Evolutionary conservation across 2,797 vertebrate species (phyloP), one percentile per base, ranked within the genome.

Genomic region (Orientallactaga sibirica): DNA sequence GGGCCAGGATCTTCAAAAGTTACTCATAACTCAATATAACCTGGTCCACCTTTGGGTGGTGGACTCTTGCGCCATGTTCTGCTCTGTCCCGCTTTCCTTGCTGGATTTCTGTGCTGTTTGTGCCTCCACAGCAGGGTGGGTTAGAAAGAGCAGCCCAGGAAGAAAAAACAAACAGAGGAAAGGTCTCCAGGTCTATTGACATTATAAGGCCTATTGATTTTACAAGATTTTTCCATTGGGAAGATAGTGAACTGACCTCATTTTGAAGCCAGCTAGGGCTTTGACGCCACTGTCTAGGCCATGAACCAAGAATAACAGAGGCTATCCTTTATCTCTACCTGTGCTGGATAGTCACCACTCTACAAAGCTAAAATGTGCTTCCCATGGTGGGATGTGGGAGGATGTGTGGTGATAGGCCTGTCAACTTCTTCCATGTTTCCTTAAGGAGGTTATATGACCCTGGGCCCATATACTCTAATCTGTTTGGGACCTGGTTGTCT

Each of bases 171-270:
- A 97, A 97, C 91, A 97, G 92, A 96, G 71, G 85, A 94, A 96
- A 96, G 94, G 92, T 96, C 86, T 94, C 62, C 1, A 33, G 85
- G 83, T 96, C 89, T 91, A 86, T 96, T 96, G 97, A 96, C 52
- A 0, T 97, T 96, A 55, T 85, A 95, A 94, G 61, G 93, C 88
- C 86, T 96, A 95, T 96, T 97, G 95, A 96, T 96, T 95, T 95
- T 95, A 92, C 85, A 93, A 93, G 92, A 94, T 96, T 95, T 96
- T 97, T 96, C 94, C 91, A 96, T 93, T 92, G 96, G 80, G 76
- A 97, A 82, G 76, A 91, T 88, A 94, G 85, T 86, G 68, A 95
- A 85, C 88, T 96, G 94, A 95, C 95, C 89, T 96, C 68, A 2
- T 96, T 93, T 95, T 92, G 88, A 67, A 83, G 78, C 89, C 37